Conservation (phyloP, 2,113 vertebrate species). For the Bufo gargarizans region DNA sequence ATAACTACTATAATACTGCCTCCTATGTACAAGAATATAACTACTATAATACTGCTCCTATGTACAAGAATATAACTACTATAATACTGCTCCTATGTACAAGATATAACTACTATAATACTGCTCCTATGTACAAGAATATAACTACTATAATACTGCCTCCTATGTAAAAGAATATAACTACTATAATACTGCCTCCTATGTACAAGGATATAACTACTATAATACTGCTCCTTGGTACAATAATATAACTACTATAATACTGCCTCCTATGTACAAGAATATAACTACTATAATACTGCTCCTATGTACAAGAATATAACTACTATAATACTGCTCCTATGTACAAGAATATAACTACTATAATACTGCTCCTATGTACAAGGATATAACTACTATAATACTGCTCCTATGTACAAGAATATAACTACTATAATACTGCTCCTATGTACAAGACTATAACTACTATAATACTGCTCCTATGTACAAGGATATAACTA, state of each 20-base stretch:
- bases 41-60: neutral
- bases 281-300: conserved; percentile 14
- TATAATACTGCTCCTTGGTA: neutral
- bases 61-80: neutral
- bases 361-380: neutral
- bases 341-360: conserved; percentile 19
- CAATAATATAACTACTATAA: conserved; percentile 16
- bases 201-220: neutral
- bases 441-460: neutral
- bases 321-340: conserved; percentile 10
- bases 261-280: neutral
- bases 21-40: neutral
- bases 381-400: conserved; percentile 10
- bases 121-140: neutral
- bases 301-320: neutral
- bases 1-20: conserved; percentile 8
- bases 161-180: conserved; percentile 8
- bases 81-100: neutral
- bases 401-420: conserved; percentile 5
- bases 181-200: conserved; percentile 3
- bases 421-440: conserved; percentile 14
- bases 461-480: conserved; percentile 5
- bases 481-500: neutral
- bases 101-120: too few species aligned
- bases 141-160: conserved; percentile 3